Percentiles rank a stretch among this genome's conserved stretches.
Evolutionary conservation across 2,113 vertebrate genomes (phyloP).

Genomic region (Theristicus caerulescens): DNA sequence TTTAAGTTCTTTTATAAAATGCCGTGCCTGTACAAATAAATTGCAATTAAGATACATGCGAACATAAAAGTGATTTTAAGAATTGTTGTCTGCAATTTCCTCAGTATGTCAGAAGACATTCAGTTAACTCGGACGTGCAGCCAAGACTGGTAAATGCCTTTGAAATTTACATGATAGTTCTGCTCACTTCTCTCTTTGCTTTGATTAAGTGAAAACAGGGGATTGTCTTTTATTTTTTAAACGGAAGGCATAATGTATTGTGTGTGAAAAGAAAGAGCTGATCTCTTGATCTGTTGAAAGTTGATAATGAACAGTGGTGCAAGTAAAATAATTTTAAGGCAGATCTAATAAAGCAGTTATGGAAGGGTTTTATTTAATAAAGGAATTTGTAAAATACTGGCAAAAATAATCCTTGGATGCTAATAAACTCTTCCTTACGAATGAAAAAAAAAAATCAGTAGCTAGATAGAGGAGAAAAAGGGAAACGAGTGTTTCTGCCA

Average conservation of each 20-base stretch:
- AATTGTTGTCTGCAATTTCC: not conserved
- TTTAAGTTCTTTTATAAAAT: not conserved
- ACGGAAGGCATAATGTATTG: not conserved
- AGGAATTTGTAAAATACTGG: not conserved
- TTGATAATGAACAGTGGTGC: not conserved
- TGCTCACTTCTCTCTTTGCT: not conserved
- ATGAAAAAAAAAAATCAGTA: not conserved
- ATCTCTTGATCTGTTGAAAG: not conserved
- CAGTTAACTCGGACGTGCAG: rapidly evolving
- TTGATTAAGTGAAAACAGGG: not conserved
- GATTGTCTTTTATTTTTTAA: not conserved
- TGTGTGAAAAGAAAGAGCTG: not conserved
- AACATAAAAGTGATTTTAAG: not conserved
- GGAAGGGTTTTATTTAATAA: not conserved
- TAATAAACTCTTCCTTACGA: not conserved
- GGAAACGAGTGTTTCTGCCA: not conserved
- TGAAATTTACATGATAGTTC: not conserved
- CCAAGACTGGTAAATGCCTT: not conserved
- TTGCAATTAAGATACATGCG: not conserved
- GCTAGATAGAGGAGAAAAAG: not conserved
- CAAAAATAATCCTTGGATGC: not conserved
- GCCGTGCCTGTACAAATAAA: not conserved
- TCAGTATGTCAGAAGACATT: not conserved
- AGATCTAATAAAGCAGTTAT: not conserved
- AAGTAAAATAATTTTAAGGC: not conserved